Conservation (phyloP, 2,797 vertebrate genomes). For the Octomys mimax region DNA sequence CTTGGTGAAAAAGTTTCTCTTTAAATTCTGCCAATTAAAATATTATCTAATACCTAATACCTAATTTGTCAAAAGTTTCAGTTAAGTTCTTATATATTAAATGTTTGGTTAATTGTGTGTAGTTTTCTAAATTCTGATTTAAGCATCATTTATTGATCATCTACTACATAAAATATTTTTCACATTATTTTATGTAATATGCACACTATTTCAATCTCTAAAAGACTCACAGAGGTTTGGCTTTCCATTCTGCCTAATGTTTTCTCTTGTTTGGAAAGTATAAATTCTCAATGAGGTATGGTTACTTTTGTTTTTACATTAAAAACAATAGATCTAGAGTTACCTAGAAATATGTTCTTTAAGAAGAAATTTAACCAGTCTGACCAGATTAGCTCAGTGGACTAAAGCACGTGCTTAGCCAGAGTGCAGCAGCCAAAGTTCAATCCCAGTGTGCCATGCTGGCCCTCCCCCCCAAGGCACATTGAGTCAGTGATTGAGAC, state of each 20-base stretch:
- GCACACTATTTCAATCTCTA: not conserved
- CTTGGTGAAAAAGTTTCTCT: not conserved
- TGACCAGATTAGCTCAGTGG: too few relatives aligned
- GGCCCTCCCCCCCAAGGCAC: too few relatives aligned
- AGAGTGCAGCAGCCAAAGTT: too few relatives aligned
- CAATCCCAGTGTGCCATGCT: too few relatives aligned
- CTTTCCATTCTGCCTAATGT: not conserved
- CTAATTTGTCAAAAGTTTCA: not conserved
- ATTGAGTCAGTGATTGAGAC: too few relatives aligned
- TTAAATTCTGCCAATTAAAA: slow-evolving; percentile 1
- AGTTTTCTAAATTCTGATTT: not conserved
- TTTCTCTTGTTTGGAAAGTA: slow-evolving; percentile 22
- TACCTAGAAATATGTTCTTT: not conserved
- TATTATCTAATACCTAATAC: not conserved
- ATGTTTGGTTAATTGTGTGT: not conserved
- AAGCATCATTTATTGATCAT: not conserved
- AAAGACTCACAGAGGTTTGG: not conserved
- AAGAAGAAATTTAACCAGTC: not conserved
- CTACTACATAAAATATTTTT: not conserved
- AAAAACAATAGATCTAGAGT: not conserved
- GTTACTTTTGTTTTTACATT: not conserved
- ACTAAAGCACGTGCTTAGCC: too few relatives aligned
- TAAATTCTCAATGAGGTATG: not conserved
- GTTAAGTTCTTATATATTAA: not conserved
- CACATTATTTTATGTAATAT: not conserved